Evolutionary conservation across 2,888 invertebrate species (phyloP).

Genomic region (Microctonus brassicae): DNA sequence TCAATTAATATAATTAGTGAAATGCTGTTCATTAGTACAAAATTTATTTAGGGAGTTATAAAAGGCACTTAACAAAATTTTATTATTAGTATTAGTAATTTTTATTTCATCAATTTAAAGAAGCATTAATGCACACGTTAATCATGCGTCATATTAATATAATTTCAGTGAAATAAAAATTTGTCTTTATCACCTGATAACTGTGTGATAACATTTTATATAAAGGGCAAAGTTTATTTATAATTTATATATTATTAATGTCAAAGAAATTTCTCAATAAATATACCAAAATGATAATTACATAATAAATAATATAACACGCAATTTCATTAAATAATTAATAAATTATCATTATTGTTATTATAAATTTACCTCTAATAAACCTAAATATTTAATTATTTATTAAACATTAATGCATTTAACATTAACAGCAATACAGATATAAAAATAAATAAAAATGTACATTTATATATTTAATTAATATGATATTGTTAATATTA

Average conservation of each 20-base stretch:
- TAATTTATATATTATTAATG: no score
- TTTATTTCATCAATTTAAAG: neutral
- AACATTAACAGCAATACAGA: slow-evolving; percentile 28
- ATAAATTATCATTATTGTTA: no score
- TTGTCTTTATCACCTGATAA: neutral
- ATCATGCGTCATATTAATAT: neutral
- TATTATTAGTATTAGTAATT: neutral
- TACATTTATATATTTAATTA: slow-evolving; percentile 18
- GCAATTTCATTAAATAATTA: no score
- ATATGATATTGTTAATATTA: no score
- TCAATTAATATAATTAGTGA: neutral
- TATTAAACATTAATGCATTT: neutral
- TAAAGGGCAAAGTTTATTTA: neutral
- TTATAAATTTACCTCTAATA: no score
- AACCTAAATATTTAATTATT: neutral
- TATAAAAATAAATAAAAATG: slow-evolving; percentile 43
- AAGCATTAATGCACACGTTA: neutral
- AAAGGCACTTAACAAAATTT: neutral
- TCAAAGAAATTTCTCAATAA: neutral
- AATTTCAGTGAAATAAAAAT: neutral
- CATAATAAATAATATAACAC: neutral
- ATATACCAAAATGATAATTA: neutral
- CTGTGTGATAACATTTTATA: neutral
- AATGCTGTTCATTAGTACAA: neutral
- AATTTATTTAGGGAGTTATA: neutral